Evolutionary conservation across 2,797 vertebrate genomes (phyloP), one percentile per base, ranked within the genome.

Genomic region (Coranthus polyacanthus): DNA sequence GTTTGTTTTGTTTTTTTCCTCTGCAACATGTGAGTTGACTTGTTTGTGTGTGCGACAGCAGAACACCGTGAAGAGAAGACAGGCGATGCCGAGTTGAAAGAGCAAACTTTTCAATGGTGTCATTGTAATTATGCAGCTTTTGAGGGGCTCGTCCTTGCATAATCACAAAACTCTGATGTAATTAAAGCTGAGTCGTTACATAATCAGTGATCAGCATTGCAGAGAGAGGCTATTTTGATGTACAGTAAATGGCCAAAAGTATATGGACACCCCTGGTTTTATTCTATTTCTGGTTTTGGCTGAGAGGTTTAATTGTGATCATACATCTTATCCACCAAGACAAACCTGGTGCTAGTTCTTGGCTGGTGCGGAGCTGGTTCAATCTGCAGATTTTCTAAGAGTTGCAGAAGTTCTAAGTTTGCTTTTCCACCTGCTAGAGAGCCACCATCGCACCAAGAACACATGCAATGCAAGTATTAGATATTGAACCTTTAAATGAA

Each of bases 151-250:
- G 11, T 18, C 16, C 63, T 84, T 89, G 68, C 79, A 79, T 78
- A 79, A 82, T 81, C 78, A 71, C 70, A 58, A 49, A 76, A 29
- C 43, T 65, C 59, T 73, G 76, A 83, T 58, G 82, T 79, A 81
- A 89, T 89, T 72, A 72, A 79, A 63, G 51, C 37, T 60, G 82
- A 85, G 71, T 69, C 54, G 68, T 91, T 90, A 84, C 55, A 34
- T 85, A 88, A 90, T 50, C 17, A 26, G 29, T 1, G 2, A 41
- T 50, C 13, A 22, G 26, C 32, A 12, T 22, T 29, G 36, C 10
- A 59, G 39, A 24, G 13, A 29, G 13, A 36, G n/a, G 41, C 32
- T 50, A 44, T 75, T 83, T 60, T 18, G 10, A 79, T 65, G 71
- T 22, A 32, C 37, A 45, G 0, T 3, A 2, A 1, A 6, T 26